Evolutionary conservation across 1,140 invertebrate species (phyloP).

Genomic region (Panulirus ornatus): DNA sequence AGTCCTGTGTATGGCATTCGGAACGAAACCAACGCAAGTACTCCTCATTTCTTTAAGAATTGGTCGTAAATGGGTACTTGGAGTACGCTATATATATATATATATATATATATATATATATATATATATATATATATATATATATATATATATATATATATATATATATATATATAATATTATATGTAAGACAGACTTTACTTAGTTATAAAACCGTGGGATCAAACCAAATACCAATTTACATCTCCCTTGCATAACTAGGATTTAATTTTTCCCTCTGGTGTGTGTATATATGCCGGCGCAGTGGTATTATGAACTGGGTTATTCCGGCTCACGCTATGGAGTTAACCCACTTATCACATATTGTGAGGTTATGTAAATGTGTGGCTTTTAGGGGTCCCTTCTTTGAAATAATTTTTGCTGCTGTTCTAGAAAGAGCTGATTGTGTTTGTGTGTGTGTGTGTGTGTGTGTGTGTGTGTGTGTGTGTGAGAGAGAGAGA

Average conservation of each 20-base stretch:
- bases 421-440: too few species aligned
- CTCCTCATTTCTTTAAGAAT: too few species aligned
- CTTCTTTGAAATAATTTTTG: too few species aligned
- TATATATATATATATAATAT: slow-evolving; percentile 38
- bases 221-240: slow-evolving; percentile 50
- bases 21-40: too few species aligned
- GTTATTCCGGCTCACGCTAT: slow-evolving; percentile 52
- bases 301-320: slow-evolving; percentile 42
- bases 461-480: too few species aligned
- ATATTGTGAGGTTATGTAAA: slow-evolving; percentile 51
- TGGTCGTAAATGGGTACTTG: too few species aligned
- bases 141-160: slow-evolving; percentile 24
- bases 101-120: slow-evolving; percentile 27
- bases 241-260: slow-evolving; percentile 48
- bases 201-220: slow-evolving; percentile 36
- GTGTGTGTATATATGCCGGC: slow-evolving; percentile 29
- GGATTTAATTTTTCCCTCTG: slow-evolving; percentile 50
- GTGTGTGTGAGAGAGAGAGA: too few species aligned
- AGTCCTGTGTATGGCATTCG: too few species aligned
- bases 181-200: not conserved
- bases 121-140: slow-evolving; percentile 19
- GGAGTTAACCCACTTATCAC: slow-evolving; percentile 56
- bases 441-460: too few species aligned
- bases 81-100: slow-evolving; percentile 47
- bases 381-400: slow-evolving; percentile 32